Percentiles rank a stretch among this genome's conserved stretches.
phyloP scores from a whole-genome alignment of 2,888 invertebrate species.

The Tachina lurida region DNA sequence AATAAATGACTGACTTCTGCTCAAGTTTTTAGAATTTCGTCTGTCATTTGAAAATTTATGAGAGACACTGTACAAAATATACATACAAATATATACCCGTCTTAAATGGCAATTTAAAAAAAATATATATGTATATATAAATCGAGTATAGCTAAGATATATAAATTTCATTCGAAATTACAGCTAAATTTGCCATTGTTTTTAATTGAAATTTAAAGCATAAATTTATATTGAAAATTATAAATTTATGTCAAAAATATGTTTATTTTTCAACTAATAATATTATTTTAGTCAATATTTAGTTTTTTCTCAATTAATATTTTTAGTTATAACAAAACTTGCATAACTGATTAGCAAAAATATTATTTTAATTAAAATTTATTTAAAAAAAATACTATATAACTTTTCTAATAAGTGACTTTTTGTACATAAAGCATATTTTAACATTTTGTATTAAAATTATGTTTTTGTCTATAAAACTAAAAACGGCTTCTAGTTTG shows the following conservation, averaged over 20 bases:
- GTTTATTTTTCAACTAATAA: slow-evolving; percentile 53
- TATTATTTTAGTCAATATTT: slow-evolving; percentile 68
- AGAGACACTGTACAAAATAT: not conserved
- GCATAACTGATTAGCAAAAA: slow-evolving; percentile 4
- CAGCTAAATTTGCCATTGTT: slow-evolving; percentile 48
- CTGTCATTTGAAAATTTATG: not conserved
- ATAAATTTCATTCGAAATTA: slow-evolving; percentile 9
- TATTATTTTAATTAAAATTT: slow-evolving; percentile 15
- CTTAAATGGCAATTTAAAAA: not conserved
- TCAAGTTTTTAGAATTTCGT: not conserved
- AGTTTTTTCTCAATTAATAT: slow-evolving; percentile 14
- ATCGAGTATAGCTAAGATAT: not conserved
- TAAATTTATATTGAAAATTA: slow-evolving; percentile 37
- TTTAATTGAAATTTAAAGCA: slow-evolving; percentile 35
- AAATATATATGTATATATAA: not conserved
- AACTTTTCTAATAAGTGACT: not conserved
- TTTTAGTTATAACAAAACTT: slow-evolving; percentile 11
- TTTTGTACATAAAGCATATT: slow-evolving; percentile 6
- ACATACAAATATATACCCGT: not conserved
- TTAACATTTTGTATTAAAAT: not conserved
- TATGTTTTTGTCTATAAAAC: not conserved
- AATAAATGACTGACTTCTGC: too few relatives aligned
- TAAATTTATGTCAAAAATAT: slow-evolving; percentile 39
- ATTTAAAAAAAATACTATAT: not conserved
- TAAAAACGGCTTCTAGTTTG: not conserved